Percentiles rank a stretch among this genome's conserved stretches.
phyloP scores from a whole-genome alignment of 2,113 vertebrate genomes.

The Spilogale gracilis region DNA sequence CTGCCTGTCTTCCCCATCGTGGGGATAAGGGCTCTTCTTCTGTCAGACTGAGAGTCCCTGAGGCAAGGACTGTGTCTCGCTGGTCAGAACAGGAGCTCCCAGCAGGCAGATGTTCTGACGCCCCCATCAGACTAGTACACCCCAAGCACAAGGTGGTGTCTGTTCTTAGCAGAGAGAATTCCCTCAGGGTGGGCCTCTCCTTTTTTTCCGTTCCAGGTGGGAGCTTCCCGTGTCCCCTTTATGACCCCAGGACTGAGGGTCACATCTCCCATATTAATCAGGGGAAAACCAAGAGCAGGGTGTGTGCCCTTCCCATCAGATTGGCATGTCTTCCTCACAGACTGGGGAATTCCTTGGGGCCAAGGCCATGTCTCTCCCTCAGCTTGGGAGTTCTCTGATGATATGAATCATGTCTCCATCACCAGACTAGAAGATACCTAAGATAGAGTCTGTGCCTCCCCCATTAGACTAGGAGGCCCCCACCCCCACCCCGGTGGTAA shows the following conservation, averaged over 20 bases:
- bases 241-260: background rate
- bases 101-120: background rate
- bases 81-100: background rate
- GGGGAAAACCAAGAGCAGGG: background rate
- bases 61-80: background rate
- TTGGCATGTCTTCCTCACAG: background rate
- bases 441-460: background rate
- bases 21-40: background rate
- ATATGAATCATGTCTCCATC: background rate
- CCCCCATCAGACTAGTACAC: background rate
- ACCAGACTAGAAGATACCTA: background rate
- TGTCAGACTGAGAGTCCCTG: background rate
- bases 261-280: background rate
- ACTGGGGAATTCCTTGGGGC: background rate
- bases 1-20: background rate
- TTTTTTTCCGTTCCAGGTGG: background rate
- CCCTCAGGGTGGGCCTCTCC: background rate
- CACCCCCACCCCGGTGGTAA: too few species aligned
- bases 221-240: background rate
- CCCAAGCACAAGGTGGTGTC: background rate
- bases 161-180: background rate
- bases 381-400: background rate
- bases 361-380: background rate
- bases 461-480: background rate
- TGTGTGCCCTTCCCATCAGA: background rate